Percentiles rank a stretch among this genome's conserved stretches.
These are phyloP conservation scores for Dysidea cf. avara DNA, from an alignment of 37 sponge, comb jelly and placozoan species.

Conservation along the genomic window DNA sequence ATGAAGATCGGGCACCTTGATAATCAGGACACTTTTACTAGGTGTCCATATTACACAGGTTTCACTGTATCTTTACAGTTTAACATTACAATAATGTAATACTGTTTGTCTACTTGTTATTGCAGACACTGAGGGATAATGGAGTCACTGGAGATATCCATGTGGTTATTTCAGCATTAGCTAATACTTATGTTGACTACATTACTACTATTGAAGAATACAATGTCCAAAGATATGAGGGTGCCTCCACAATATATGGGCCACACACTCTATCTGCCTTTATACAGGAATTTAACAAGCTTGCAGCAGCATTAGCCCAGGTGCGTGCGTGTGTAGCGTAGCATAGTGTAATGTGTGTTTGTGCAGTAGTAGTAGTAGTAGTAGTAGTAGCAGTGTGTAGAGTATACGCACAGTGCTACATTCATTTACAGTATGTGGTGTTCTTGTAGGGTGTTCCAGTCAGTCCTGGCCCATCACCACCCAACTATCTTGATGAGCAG, in stretches of 20 bases:
- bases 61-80: too few relatives aligned
- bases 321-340: conserved; percentile 9
- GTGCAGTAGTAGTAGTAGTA: not conserved
- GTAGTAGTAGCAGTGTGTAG: not conserved
- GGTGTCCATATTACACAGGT: too few relatives aligned
- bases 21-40: too few relatives aligned
- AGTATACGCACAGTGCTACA: not conserved
- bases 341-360: not conserved
- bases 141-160: conserved; percentile 18
- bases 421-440: not conserved
- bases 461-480: conserved; percentile 31
- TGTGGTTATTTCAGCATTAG: conserved; percentile 92
- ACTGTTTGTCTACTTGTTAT: too few relatives aligned
- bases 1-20: too few relatives aligned
- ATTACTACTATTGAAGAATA: conserved; percentile 91
- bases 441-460: conserved; percentile 9
- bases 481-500: conserved; percentile 46
- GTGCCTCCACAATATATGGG: conserved; percentile 69
- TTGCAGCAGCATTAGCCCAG: conserved; percentile 51
- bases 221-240: conserved; percentile 80
- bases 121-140: too few relatives aligned
- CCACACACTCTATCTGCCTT: conserved; percentile 67
- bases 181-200: conserved; percentile 90
- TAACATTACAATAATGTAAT: too few relatives aligned
- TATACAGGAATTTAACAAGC: conserved; percentile 43